Evolutionary conservation across 2,888 invertebrate genomes (phyloP), one percentile per base, ranked within the genome.

Genomic region (Gisinianus flammeolus): DNA sequence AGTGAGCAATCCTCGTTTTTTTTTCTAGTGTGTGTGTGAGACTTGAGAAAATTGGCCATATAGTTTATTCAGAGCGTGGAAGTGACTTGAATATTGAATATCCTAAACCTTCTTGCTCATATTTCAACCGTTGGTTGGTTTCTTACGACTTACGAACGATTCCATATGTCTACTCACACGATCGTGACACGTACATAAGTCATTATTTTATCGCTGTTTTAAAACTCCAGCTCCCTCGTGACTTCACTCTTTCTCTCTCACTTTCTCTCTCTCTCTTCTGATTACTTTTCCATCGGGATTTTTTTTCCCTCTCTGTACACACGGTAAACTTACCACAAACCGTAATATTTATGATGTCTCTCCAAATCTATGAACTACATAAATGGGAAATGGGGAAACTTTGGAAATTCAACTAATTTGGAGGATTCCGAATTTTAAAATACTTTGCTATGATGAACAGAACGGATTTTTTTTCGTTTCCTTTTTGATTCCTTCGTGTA

Each of bases 171-270:
- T 54, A 54, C 19, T 54, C 54, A n/a, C 16, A n/a, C n/a, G n/a
- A 54, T 54, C 16, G n/a, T 4, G 54, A n/a, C n/a, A 54, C n/a
- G 16, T n/a, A 54, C 4, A n/a, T 3, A 12, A 16, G n/a, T 54
- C 19, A 54, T n/a, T 54, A 54, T 54, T 54, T 16, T n/a, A 54
- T 54, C 19, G 19, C 16, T 19, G n/a, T 5, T n/a, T 54, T 16
- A 54, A 64, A 28, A 24, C 62, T 71, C 71, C 33, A 71, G 62
- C 70, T 56, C 70, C 77, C 54, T 30, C 30, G n/a, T 66, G 30
- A 44, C 44, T 64, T 33, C 28, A 26, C 12, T 54, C 31, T 10
- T 22, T 72, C 33, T 56, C 19, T 56, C 28, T 26, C 16, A 19
- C 26, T 64, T 30, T 64, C 64, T 64, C 64, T 24, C 64, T 64